phyloP scores from a whole-genome alignment of 2,888 invertebrate species.

The Sepioteuthis lessoniana region DNA sequence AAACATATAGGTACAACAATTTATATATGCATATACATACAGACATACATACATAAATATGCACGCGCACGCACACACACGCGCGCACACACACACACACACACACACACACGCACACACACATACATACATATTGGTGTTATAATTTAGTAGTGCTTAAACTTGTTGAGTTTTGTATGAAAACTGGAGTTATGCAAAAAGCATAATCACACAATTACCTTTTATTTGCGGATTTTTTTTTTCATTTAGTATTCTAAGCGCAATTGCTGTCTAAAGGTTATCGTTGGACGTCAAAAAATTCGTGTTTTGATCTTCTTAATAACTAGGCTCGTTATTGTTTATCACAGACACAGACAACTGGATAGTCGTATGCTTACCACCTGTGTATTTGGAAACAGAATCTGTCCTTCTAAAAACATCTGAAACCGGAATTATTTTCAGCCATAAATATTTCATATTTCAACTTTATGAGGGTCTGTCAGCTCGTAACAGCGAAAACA shows the following conservation, averaged over 20 bases:
- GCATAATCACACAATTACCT: too few species aligned
- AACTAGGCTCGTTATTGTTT: not conserved
- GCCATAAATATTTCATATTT: not conserved
- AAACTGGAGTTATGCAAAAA: too few species aligned
- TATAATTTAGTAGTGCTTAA: too few species aligned
- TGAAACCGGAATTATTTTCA: conserved; percentile 25
- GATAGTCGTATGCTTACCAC: not conserved
- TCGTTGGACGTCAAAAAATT: not conserved
- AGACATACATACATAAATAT: too few species aligned
- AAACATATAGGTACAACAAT: too few species aligned
- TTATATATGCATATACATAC: too few species aligned
- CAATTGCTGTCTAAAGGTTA: not conserved
- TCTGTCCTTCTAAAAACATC: not conserved
- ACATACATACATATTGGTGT: too few species aligned
- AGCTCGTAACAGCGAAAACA: not conserved
- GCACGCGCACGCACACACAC: too few species aligned
- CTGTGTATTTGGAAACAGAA: conserved; percentile 33
- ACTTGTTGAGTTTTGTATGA: too few species aligned
- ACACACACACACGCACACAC: too few species aligned
- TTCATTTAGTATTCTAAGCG: not conserved
- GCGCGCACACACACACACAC: too few species aligned
- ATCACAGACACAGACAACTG: not conserved
- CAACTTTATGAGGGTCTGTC: not conserved
- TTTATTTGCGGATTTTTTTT: not conserved
- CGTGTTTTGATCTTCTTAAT: conserved; percentile 6